Evolutionary conservation across 2,888 invertebrate species (phyloP), one percentile per base, ranked within the genome.

Genomic region (Stenotaenia linearis): DNA sequence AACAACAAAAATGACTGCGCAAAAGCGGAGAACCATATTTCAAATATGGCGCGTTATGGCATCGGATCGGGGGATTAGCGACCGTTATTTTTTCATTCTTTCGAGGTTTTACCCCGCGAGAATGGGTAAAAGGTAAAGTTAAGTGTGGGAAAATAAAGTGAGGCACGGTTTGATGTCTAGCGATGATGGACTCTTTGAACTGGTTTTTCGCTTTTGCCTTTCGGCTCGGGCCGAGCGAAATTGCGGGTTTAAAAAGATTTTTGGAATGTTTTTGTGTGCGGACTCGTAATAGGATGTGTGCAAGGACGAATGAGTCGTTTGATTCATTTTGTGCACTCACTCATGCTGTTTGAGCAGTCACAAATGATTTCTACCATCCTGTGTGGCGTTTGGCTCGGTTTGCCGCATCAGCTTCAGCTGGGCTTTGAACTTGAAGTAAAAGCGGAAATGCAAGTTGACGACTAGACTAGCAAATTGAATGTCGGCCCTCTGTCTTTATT

Each of bases 401-500:
- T 50, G 50, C 50, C 0, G 21, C 1, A 15, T 2, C 15, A 6
- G 56, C 56, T 4, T 21, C 10, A 15, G 28, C 25, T 69, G 69
- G 69, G 69, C 69, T 69, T 69, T 69, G 69, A 69, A 69, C 69
- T 69, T 4, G 69, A 5, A 23, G 12, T 15, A 0, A 69, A 69
- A 69, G 69, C 69, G 69, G 69, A 69, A 69, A 28, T 69, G 69
- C 25, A 28, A 69, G 4, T 61, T 25, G 61, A 25, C 28, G 69
- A 69, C 69, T 28, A 69, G 69, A 69, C 69, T 69, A 0, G 15
- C 25, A 69, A 69, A 69, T 32, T 35, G n/a, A 25, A 76, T 45
- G 32, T n/a, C n/a, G n/a, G n/a, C n/a, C n/a, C n/a, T n/a, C n/a
- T n/a, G 80, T 80, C 75, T 23, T 50, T 81, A 23, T 76, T 76